Evolutionary conservation across 1,140 invertebrate genomes (phyloP).

Genomic region (Limonius californicus): DNA sequence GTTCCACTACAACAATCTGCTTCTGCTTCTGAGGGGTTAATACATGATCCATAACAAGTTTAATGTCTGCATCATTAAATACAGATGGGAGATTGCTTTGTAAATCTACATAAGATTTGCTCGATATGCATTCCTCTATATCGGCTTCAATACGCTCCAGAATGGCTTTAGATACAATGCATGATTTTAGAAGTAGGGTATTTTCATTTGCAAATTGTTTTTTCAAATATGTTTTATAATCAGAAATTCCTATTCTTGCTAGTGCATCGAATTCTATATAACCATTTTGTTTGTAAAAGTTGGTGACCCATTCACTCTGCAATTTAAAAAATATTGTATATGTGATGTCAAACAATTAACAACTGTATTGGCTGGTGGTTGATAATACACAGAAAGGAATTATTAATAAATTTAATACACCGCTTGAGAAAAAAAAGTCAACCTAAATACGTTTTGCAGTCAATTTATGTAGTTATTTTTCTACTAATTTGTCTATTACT

Average conservation of each 20-base stretch:
- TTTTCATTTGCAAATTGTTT: conserved; percentile 72
- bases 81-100: conserved; percentile 74
- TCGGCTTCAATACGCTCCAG: conserved; percentile 76
- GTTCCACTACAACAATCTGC: conserved; percentile 52
- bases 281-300: conserved; percentile 91
- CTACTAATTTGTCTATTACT: too few relatives aligned
- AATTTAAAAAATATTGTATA: too few relatives aligned
- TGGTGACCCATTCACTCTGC: conserved; percentile 87
- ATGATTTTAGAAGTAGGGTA: conserved; percentile 69
- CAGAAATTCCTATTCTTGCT: conserved; percentile 80
- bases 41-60: conserved; percentile 64
- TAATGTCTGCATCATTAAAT: conserved; percentile 71
- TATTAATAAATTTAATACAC: too few relatives aligned
- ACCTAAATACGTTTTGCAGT: too few relatives aligned
- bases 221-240: conserved; percentile 77
- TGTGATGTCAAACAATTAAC: too few relatives aligned
- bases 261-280: conserved; percentile 93
- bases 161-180: conserved; percentile 70
- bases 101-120: conserved; percentile 76
- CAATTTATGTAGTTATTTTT: too few relatives aligned
- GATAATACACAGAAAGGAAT: too few relatives aligned
- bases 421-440: not conserved
- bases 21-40: conserved; percentile 53
- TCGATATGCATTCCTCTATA: conserved; percentile 77
- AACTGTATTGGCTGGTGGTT: too few relatives aligned